These are phyloP conservation scores for Nesidiocoris tenuis DNA, from an alignment of 2,888 invertebrate species.

Conservation along the genomic window DNA sequence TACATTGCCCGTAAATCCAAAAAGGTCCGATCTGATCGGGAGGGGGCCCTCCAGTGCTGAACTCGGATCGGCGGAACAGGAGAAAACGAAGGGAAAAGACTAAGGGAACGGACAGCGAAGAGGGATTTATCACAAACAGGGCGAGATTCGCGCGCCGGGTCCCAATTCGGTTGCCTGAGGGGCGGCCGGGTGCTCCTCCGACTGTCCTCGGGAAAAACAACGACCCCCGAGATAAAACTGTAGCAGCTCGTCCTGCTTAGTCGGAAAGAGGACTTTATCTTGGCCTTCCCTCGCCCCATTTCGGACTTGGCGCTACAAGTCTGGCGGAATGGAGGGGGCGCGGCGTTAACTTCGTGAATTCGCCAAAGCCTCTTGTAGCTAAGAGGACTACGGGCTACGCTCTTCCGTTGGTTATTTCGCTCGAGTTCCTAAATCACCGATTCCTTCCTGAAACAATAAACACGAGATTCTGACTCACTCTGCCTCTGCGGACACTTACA, in stretches of 20 bases:
- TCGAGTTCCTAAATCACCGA: too few species aligned
- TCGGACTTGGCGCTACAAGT: neutral
- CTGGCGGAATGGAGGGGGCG: neutral
- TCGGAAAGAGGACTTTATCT: slow-evolving; percentile 13
- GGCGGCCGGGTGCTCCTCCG: neutral
- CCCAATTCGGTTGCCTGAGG: neutral
- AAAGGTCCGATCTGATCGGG: slow-evolving; percentile 28
- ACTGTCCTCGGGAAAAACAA: slow-evolving; percentile 27
- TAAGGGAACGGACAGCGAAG: neutral
- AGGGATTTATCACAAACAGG: slow-evolving; percentile 34
- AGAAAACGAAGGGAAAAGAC: neutral
- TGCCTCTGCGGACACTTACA: too few species aligned
- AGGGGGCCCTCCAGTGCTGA: neutral
- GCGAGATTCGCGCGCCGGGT: slow-evolving; percentile 1
- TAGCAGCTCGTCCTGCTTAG: slow-evolving; percentile 11
- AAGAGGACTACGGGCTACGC: neutral
- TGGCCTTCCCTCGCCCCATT: neutral
- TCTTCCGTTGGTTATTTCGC: too few species aligned
- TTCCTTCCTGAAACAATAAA: too few species aligned
- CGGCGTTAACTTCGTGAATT: neutral
- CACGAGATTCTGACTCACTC: too few species aligned
- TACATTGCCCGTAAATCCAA: slow-evolving; percentile 33
- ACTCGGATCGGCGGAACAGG: neutral
- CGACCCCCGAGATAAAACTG: slow-evolving; percentile 23
- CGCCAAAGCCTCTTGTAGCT: neutral